phyloP scores from a whole-genome alignment of 2,113 vertebrate species.

The Trematomus loennbergii region DNA sequence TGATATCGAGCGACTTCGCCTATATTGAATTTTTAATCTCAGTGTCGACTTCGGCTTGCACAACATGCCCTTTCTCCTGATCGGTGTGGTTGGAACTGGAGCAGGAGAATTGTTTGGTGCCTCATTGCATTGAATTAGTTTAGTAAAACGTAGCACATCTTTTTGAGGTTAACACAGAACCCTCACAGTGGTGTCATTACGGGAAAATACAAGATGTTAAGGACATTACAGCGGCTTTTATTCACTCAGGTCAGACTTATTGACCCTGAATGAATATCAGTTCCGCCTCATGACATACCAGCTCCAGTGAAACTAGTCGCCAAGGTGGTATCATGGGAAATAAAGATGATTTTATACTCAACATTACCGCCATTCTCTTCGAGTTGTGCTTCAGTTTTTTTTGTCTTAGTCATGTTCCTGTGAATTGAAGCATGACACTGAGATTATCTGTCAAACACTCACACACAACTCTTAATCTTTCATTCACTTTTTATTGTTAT shows the following conservation, averaged over 20 bases:
- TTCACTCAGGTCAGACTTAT: constrained; percentile 21
- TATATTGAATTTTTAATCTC: constrained; percentile 67
- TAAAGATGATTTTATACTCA: background rate
- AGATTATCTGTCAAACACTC: background rate
- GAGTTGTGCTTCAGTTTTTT: background rate
- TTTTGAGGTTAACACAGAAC: constrained; percentile 8
- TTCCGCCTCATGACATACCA: constrained; percentile 40
- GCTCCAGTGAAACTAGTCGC: constrained; percentile 6
- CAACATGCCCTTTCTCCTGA: constrained; percentile 34
- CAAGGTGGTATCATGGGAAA: constrained; percentile 37
- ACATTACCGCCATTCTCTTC: background rate
- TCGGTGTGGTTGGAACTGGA: background rate
- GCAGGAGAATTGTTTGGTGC: constrained; percentile 1
- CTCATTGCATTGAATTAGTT: background rate
- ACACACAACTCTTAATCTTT: constrained; percentile 4
- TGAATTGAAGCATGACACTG: background rate
- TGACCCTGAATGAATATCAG: constrained; percentile 42
- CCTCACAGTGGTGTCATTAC: background rate
- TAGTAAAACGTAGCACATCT: constrained; percentile 7
- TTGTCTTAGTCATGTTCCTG: background rate
- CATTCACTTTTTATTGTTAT: constrained; percentile 33
- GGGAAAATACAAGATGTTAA: constrained; percentile 11
- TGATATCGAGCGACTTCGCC: constrained; percentile 61
- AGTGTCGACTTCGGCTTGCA: constrained; percentile 5
- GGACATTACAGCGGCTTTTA: constrained; percentile 5